Percentiles rank a stretch among this genome's conserved stretches.
Conservation (phyloP, 30 jellyfish, hydroid and myxozoan genomes). For the Aurelia sp. region DNA sequence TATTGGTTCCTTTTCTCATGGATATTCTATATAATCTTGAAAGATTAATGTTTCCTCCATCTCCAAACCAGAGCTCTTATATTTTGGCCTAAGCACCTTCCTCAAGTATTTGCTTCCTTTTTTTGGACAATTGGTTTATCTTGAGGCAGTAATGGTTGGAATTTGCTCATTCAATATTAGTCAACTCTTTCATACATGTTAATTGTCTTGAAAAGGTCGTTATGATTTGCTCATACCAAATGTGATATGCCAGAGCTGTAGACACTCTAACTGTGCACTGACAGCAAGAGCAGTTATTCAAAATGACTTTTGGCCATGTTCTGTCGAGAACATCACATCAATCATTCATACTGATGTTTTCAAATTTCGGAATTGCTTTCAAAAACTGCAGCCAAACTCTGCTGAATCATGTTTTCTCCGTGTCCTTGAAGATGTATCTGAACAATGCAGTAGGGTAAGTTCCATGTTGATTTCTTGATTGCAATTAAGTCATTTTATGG, state of each 20-base stretch:
- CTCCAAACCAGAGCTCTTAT: no score
- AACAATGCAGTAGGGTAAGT: slow-evolving; percentile 24
- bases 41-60: no score
- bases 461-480: not conserved
- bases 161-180: not conserved
- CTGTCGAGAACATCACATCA: slow-evolving; percentile 13
- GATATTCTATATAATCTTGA: no score
- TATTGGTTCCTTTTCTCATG: no score
- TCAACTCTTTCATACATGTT: not conserved
- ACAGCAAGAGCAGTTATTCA: slow-evolving; percentile 34
- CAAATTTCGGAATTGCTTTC: slow-evolving; percentile 24
- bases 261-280: slow-evolving; percentile 2
- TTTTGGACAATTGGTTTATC: not conserved
- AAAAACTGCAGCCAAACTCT: slow-evolving; percentile 11
- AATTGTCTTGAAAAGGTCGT: slow-evolving; percentile 20
- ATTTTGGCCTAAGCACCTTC: no score
- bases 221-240: slow-evolving; percentile 31
- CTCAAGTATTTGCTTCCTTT: no score
- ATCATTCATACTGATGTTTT: slow-evolving; percentile 42
- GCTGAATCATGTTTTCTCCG: slow-evolving; percentile 29
- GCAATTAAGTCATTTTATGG: not conserved
- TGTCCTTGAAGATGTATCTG: slow-evolving; percentile 25
- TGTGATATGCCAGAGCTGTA: slow-evolving; percentile 16
- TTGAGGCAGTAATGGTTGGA: not conserved
- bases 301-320: slow-evolving; percentile 45